Percentiles rank a stretch among this genome's conserved stretches.
Conservation (phyloP, 2,888 invertebrate species). For the Synanthedon tipuliformis region DNA sequence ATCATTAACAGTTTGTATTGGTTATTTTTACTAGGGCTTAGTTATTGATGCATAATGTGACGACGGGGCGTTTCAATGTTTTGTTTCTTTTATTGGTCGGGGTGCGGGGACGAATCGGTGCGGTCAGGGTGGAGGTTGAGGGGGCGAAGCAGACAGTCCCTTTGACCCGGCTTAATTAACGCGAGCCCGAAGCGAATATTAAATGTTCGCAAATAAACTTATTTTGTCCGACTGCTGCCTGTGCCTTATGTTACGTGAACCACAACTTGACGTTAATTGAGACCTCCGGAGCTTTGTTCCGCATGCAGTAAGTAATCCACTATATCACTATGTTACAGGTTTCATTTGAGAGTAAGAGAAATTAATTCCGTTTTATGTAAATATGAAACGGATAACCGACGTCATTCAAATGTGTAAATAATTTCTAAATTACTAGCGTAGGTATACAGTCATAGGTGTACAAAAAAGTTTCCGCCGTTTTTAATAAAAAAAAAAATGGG, state of each 20-base stretch:
- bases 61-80: slow-evolving; percentile 4
- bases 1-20: neutral
- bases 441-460: too few relatives aligned
- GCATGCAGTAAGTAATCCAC: neutral
- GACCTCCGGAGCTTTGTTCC: slow-evolving; percentile 22
- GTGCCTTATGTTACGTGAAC: slow-evolving; percentile 4
- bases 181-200: slow-evolving; percentile 49
- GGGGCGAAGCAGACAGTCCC: slow-evolving; percentile 16
- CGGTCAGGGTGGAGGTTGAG: slow-evolving; percentile 2
- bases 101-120: slow-evolving; percentile 2
- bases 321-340: neutral
- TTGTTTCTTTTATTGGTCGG: neutral
- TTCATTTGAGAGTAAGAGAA: too few relatives aligned
- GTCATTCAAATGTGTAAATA: too few relatives aligned
- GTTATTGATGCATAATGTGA: slow-evolving; percentile 7
- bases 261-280: slow-evolving; percentile 30
- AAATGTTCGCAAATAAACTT: slow-evolving; percentile 58
- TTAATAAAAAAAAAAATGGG: too few relatives aligned
- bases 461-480: too few relatives aligned
- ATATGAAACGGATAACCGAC: too few relatives aligned
- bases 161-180: slow-evolving; percentile 50
- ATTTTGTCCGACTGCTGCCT: slow-evolving; percentile 20
- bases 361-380: too few relatives aligned
- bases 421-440: too few relatives aligned
- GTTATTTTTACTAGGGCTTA: neutral